phyloP scores from a whole-genome alignment of 2,113 vertebrate genomes.

The Montifringilla adamsi region DNA sequence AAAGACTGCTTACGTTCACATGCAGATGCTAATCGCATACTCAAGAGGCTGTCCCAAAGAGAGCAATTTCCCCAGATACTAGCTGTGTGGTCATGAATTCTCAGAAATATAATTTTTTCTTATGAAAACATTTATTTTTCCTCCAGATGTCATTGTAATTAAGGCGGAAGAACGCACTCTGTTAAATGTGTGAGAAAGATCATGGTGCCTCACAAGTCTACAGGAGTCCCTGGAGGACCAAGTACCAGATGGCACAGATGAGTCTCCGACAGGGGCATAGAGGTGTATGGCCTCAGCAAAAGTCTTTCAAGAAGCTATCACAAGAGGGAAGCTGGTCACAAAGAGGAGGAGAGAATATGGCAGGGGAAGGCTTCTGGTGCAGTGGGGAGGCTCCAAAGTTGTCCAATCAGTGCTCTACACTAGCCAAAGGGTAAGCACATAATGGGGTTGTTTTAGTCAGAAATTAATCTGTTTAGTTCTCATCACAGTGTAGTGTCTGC shows the following conservation, averaged over 20 bases:
- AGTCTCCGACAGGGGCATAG: not conserved
- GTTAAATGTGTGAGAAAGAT: conserved; percentile 4
- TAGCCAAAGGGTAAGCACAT: not conserved
- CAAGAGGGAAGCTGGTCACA: not conserved
- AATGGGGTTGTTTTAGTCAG: not conserved
- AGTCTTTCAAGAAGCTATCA: not conserved
- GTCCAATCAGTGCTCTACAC: not conserved
- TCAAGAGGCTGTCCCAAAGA: not conserved
- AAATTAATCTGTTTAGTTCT: not conserved
- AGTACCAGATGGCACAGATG: not conserved
- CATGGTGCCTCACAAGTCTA: not conserved
- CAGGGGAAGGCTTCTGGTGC: not conserved
- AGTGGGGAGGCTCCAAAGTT: not conserved
- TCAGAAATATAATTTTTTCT: conserved; percentile 11
- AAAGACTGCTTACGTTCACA: not conserved
- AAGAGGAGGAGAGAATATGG: not conserved
- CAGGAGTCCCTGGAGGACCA: not conserved
- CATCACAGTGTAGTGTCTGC: accelerated
- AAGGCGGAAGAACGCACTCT: not conserved
- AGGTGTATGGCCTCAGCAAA: not conserved
- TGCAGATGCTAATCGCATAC: not conserved
- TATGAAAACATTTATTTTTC: conserved; percentile 13
- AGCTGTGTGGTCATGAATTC: conserved; percentile 6
- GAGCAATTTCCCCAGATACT: not conserved
- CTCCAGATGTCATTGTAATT: not conserved